Base-by-base conservation (phyloP, 1,140 invertebrate species). In the Drosophila novamexicana region DNA sequence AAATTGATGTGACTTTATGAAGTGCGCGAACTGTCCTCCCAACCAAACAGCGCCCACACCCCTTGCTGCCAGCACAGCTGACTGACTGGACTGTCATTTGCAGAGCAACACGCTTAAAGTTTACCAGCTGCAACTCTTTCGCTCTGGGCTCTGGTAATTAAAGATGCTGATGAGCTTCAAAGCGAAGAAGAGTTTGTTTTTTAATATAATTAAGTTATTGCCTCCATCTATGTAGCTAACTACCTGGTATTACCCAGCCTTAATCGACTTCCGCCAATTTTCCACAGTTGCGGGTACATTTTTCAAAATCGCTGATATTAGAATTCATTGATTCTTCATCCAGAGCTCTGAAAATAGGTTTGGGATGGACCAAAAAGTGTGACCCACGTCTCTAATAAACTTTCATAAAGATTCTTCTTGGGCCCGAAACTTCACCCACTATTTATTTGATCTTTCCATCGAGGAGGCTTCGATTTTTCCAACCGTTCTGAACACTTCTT, bases 1-100 rank as follows among this genome's bases (percentile, higher is more conserved):
- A 89, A 88, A 88, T 89, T 88, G 84, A 88, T 88, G 83, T 88
- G 83, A 88, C 83, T 88, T 83, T 88, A 88, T 88, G 83, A 88
- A 88, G 84, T 80, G 75, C 82, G 79, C 79, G 75, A 68, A 78
- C 66, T 77, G 64, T 65, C 75, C 66, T 47, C n/a, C 52, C 18
- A 36, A 10, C 14, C 53, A 36, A 61, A 61, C 44, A 7, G 44
- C 44, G 16, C 22, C 9, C 34, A 29, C 22, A 12, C 52, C 12
- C 47, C 47, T 16, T 37, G 12, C 45, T 53, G 45, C 16, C 40
- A 40, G 34, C 5, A 32, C 8, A 22, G 4, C 29, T 18, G 37
- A 34, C 34, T 16, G 63, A 54, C 56, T 63, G 42, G 49, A 66
- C 77, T 65, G 71, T 63, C 63, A 64, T 42, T 79, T 39, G 2